A percentile compares a stretch with the other conserved stretches of the same genome.
These are phyloP conservation scores for Meteorus sp. DNA, from an alignment of 1,140 invertebrate species.

Conservation along the genomic window DNA sequence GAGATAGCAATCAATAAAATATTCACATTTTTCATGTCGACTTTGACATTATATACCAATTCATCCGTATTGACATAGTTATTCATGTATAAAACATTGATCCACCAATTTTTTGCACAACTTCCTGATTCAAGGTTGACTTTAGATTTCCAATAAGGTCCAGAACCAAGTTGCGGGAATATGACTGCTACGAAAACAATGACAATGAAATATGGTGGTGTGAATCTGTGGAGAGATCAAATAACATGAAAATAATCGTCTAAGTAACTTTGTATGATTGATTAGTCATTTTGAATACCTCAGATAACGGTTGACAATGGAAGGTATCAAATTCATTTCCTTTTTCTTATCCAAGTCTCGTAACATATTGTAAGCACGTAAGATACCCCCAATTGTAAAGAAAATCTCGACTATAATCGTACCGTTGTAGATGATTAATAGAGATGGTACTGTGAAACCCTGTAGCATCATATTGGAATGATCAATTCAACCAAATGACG, in stretches of 20 bases:
- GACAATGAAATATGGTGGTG: conserved; percentile 47
- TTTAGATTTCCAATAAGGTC: conserved; percentile 44
- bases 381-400: conserved; percentile 45
- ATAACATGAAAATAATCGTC: too few relatives aligned
- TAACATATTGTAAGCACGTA: conserved; percentile 41
- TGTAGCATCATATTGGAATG: too few relatives aligned
- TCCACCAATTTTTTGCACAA: conserved; percentile 62
- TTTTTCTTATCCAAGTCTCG: conserved; percentile 42
- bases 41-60: conserved; percentile 35
- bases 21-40: too few relatives aligned
- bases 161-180: conserved; percentile 41
- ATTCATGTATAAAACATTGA: conserved; percentile 62
- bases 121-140: conserved; percentile 34
- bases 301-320: conserved; percentile 40
- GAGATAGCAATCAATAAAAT: too few relatives aligned
- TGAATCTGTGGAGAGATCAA: conserved; percentile 43
- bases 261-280: too few relatives aligned
- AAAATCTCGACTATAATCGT: conserved; percentile 47
- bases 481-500: too few relatives aligned
- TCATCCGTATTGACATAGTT: conserved; percentile 56
- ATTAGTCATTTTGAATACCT: conserved; percentile 27
- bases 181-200: conserved; percentile 46
- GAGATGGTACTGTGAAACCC: conserved; percentile 26
- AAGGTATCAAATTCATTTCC: conserved; percentile 34
- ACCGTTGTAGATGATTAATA: conserved; percentile 41